Base-by-base conservation (phyloP, 2,113 vertebrate genomes). In the Gadus macrocephalus region DNA sequence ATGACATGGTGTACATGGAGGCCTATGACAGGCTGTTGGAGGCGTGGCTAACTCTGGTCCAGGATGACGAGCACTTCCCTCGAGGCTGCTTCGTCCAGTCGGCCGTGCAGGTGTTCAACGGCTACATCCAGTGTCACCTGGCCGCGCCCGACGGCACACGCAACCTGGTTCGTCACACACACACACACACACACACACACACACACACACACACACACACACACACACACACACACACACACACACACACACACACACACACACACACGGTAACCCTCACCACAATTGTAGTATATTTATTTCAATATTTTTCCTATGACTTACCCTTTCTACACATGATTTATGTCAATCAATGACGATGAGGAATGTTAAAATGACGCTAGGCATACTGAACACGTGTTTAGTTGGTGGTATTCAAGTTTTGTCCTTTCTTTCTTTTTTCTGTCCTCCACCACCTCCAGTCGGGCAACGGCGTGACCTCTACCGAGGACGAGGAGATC, bases 1-100 rank as follows among this genome's bases (percentile, higher is more conserved):
- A 99, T 76, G 97, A 99, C 87, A 98, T 98, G 96, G 95, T 98
- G 4, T 99, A 99, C 85, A 99, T 98, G 97, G 96, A 98, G 86
- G 97, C 97, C 0, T 99, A 99, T 66, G 97, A 99, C 85, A 96
- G 95, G 79, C 91, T 99, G 70, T 86, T 99, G 86, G 97, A 99
- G 86, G 98, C 97, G 17, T 98, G 97, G 97, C 91, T 99, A 62
- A 97, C 94, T 16, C 92, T 98, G 70, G 95, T 97, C 16, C 96
- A 96, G 91, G 97, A 98, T 67, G 95, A 99, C 73, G 96, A 98
- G 85, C 96, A 99, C 84, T 98, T 99, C 76, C 96, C 96, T 68
- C 95, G 96, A 31, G 96, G 96, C 84, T 99, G 96, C 86, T 98
- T 99, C 63, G 93, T 95, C 31, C 96, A 95, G 82, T 97, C 96